Conservation (phyloP, 2,888 invertebrate species). For the Hypselothyrea guttata region DNA sequence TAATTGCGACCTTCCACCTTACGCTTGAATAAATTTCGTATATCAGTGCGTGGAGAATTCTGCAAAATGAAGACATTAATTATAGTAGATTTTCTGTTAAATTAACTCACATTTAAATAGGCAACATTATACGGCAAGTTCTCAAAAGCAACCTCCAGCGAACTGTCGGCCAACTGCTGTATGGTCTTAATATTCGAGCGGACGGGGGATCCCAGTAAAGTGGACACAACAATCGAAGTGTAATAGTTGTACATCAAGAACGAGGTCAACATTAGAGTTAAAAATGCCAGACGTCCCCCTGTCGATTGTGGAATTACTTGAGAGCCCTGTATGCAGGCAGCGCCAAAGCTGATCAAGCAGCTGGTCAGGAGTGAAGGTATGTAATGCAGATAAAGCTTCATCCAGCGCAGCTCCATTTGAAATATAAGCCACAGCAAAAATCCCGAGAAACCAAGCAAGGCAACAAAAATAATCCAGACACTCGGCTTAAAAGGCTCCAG, state of each 20-base stretch:
- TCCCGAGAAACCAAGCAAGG: conserved; percentile 78
- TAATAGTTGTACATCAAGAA: conserved; percentile 85
- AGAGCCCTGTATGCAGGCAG: conserved; percentile 83
- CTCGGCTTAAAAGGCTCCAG: conserved; percentile 84
- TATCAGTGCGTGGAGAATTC: conserved; percentile 62
- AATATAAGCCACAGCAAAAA: conserved; percentile 80
- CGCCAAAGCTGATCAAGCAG: conserved; percentile 82
- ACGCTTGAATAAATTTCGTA: conserved; percentile 62
- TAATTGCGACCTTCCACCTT: conserved; percentile 68
- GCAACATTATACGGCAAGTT: conserved; percentile 80
- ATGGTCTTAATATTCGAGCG: conserved; percentile 83
- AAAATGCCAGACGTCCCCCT: conserved; percentile 81
- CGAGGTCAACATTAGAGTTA: conserved; percentile 74
- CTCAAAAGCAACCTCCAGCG: conserved; percentile 84
- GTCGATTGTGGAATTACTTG: conserved; percentile 81
- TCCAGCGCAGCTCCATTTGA: conserved; percentile 63
- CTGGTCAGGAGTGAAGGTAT: conserved; percentile 76
- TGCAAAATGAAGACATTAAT: conserved; percentile 15
- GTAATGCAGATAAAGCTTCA: conserved; percentile 49
- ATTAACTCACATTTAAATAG: conserved; percentile 72
- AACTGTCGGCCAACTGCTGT: conserved; percentile 83
- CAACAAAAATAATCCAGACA: conserved; percentile 84
- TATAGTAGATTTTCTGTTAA: too few species aligned
- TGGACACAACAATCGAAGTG: conserved; percentile 86
- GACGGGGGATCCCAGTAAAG: conserved; percentile 84